Conservation (phyloP, 2,797 vertebrate genomes). For the Otus scops region DNA sequence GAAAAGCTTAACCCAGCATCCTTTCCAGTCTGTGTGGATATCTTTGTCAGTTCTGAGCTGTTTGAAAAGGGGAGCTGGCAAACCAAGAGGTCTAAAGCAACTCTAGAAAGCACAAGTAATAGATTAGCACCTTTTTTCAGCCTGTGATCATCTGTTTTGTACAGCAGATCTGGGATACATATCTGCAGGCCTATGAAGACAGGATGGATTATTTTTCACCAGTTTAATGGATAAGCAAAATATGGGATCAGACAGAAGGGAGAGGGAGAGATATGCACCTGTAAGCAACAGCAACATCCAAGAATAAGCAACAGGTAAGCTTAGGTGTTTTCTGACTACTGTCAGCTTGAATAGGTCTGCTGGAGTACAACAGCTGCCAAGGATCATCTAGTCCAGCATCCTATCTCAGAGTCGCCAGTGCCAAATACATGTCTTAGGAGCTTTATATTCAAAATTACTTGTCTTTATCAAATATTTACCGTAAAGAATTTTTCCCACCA, state of each 20-base stretch:
- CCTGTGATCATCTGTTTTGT: not conserved
- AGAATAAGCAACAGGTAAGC: not conserved
- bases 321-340: not conserved
- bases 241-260: not conserved
- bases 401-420: not conserved
- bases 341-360: not conserved
- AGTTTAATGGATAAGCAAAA: not conserved
- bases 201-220: not conserved
- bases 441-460: not conserved
- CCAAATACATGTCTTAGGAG: not conserved
- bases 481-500: conserved; percentile 94
- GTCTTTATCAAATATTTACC: conserved; percentile 76
- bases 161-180: not conserved
- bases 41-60: not conserved
- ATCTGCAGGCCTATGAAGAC: not conserved
- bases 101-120: not conserved
- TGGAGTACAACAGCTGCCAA: not conserved
- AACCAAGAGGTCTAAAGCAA: not conserved
- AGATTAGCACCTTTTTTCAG: not conserved
- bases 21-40: not conserved
- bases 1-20: not conserved
- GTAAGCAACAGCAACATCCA: not conserved
- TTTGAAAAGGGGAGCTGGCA: not conserved
- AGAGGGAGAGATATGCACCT: not conserved
- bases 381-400: not conserved